phyloP scores from a whole-genome alignment of 2,113 vertebrate genomes.

The Lophotis ruficrista region DNA sequence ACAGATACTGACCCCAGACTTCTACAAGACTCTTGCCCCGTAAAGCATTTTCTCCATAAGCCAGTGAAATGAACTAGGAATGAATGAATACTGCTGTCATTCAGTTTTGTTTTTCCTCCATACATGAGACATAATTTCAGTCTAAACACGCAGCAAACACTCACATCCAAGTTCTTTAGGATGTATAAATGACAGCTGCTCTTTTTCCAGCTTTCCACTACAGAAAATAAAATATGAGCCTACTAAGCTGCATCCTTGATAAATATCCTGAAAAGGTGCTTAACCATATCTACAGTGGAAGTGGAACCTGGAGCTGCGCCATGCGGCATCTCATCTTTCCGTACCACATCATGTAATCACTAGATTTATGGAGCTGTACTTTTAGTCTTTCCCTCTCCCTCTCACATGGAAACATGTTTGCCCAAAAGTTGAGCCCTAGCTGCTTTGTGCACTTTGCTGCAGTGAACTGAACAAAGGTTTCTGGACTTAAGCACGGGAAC shows the following conservation, averaged over 20 bases:
- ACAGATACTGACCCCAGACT: neutral
- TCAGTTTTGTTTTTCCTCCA: neutral
- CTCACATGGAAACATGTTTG: neutral
- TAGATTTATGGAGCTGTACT: neutral
- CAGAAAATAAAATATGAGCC: slow-evolving; percentile 1
- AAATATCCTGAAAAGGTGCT: neutral
- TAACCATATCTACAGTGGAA: neutral
- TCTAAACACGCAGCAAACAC: neutral
- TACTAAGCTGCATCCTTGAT: neutral
- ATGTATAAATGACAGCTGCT: neutral
- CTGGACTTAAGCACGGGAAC: neutral
- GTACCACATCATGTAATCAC: neutral
- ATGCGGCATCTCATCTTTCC: neutral
- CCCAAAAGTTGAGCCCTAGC: neutral
- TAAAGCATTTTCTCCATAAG: neutral
- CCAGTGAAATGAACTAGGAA: neutral
- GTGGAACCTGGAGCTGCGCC: neutral
- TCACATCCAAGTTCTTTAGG: neutral
- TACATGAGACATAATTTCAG: neutral
- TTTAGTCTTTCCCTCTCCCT: neutral
- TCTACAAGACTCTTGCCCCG: neutral
- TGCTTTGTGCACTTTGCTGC: neutral
- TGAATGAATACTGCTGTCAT: neutral
- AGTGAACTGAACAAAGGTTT: neutral
- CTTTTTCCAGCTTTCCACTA: neutral